Conservation (phyloP, 2,113 vertebrate genomes). For the Piprites chloris region DNA sequence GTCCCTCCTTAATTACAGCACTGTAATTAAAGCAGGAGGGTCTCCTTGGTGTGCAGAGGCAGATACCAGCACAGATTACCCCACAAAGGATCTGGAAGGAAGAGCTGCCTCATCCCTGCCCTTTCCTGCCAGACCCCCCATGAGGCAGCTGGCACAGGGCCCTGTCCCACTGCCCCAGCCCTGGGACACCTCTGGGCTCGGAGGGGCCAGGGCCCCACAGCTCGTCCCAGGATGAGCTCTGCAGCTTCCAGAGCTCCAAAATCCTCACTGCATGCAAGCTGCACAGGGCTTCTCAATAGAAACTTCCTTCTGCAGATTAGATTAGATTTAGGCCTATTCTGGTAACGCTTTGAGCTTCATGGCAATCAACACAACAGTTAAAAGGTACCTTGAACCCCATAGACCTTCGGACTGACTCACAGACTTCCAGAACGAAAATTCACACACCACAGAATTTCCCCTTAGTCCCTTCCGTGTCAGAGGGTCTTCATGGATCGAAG, state of each 20-base stretch:
- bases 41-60: not conserved
- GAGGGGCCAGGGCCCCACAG: not conserved
- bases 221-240: not conserved
- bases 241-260: not conserved
- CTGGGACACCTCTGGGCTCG: not conserved
- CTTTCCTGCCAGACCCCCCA: not conserved
- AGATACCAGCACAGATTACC: not conserved
- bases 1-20: slow-evolving; percentile 2
- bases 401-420: not conserved
- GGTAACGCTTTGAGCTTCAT: not conserved
- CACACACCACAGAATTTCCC: not conserved
- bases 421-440: not conserved
- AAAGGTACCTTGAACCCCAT: not conserved
- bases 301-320: not conserved
- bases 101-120: not conserved
- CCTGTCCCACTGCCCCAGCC: not conserved
- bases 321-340: not conserved
- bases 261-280: not conserved
- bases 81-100: not conserved
- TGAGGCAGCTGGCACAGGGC: not conserved
- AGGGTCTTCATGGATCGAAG: not conserved
- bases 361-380: not conserved
- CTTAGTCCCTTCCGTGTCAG: not conserved
- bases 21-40: slow-evolving; percentile 34
- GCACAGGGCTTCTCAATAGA: not conserved